Conservation (phyloP, 2,113 vertebrate genomes). For the Chroicocephalus ridibundus region DNA sequence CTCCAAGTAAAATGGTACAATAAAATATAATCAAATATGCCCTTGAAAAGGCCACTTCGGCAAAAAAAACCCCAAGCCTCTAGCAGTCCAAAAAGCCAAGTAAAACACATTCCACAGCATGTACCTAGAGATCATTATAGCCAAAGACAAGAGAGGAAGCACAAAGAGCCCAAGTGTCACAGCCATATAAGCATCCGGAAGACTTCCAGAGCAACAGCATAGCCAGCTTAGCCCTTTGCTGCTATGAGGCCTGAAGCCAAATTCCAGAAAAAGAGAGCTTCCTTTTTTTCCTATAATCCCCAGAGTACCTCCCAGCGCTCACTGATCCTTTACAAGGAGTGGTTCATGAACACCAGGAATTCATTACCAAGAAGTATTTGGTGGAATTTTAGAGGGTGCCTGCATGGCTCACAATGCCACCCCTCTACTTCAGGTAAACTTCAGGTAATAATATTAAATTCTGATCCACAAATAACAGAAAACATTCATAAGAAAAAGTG, state of each 20-base stretch:
- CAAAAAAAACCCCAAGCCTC: rapidly evolving
- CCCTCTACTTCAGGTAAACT: background rate
- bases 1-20: background rate
- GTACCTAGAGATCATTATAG: background rate
- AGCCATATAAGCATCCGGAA: background rate
- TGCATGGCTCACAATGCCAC: background rate
- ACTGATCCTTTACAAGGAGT: background rate
- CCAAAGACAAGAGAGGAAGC: background rate
- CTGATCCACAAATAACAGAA: background rate
- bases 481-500: background rate
- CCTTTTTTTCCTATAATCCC: background rate
- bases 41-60: background rate
- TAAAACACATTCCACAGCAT: background rate
- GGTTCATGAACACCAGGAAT: background rate
- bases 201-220: background rate
- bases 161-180: background rate
- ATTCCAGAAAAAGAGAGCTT: background rate
- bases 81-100: background rate
- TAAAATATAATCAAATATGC: background rate
- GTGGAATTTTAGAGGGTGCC: background rate
- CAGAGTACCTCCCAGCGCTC: background rate
- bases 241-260: background rate
- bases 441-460: background rate
- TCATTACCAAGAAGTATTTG: background rate
- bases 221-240: background rate